These are phyloP conservation scores for Bombus pyrosoma DNA, from an alignment of 1,140 invertebrate genomes.

Conservation along the genomic window DNA sequence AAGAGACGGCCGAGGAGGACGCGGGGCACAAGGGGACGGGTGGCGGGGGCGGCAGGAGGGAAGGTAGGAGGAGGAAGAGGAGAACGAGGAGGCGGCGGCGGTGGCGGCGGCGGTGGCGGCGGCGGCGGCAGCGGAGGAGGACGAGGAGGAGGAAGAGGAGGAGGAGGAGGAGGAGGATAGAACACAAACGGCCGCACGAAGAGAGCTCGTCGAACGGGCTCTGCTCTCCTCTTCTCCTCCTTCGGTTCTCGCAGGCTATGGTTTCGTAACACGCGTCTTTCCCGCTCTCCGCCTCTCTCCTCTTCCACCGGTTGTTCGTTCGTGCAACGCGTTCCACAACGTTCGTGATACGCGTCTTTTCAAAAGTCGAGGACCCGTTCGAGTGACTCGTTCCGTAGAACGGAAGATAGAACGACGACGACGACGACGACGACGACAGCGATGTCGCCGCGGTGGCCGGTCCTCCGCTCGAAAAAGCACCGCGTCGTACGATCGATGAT, in stretches of 20 bases:
- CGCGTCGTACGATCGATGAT: neutral
- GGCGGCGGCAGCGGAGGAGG: neutral
- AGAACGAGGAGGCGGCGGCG: conserved; percentile 6
- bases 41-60: conserved; percentile 4
- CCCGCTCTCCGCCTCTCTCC: conserved; percentile 41
- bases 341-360: conserved; percentile 42
- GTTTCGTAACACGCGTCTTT: conserved; percentile 74
- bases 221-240: conserved; percentile 53
- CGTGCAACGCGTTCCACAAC: conserved; percentile 25
- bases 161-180: conserved; percentile 47
- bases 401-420: too few relatives aligned
- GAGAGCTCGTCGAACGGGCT: conserved; percentile 74
- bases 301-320: neutral
- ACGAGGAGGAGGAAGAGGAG: neutral
- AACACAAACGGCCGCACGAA: conserved; percentile 62
- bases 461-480: neutral
- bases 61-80: neutral
- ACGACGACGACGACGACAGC: neutral
- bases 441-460: neutral
- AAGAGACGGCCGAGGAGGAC: neutral
- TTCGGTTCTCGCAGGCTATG: conserved; percentile 59
- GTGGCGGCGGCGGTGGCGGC: conserved; percentile 5
- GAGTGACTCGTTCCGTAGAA: neutral
- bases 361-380: conserved; percentile 19
- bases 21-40: conserved; percentile 1